Base-by-base conservation (phyloP, 1,140 invertebrate species). In the Drosophila ohnishii region DNA sequence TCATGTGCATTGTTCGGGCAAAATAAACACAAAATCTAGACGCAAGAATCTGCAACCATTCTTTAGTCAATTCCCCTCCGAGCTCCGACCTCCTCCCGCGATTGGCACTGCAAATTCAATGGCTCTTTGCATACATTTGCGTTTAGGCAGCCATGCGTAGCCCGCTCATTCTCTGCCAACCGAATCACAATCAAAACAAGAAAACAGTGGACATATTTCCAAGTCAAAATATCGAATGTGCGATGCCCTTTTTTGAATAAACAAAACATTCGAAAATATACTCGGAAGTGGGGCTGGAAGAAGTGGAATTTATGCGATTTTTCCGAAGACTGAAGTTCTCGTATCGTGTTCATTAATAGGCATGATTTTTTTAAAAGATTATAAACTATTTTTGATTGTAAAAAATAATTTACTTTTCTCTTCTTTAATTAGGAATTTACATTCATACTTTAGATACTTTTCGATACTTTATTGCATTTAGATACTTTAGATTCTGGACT, bases 21-120 rank as follows among this genome's bases (percentile, higher is more conserved):
- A 88, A 89, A 88, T 89, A 84, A 84, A 89, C 84, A 89, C 84
- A 88, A 88, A 87, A 88, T 84, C 84, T 89, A 89, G 85, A 89
- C 80, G 53, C 80, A 80, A 80, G 84, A 87, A 87, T 87, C 80
- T 88, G 84, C 84, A 87, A 80, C 84, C 84, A 87, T 88, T 87
- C 83, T 87, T 87, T 73, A 53, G 56, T 75, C 47, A 37, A n/a
- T 22, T 16, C 44, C 48, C n/a, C 14, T 7, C 22, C 47, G 13
- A 55, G 5, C 25, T 19, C 6, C 47, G 39, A 13, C n/a, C 11
- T 9, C 5, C 7, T 45, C 42, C 45, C 8, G 28, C 16, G 10
- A 39, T 37, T 14, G 35, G 25, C 35, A 60, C 69, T 77, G 84
- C 84, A 88, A 88, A 88, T 88, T 88, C 84, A 88, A 88, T 88